Evolutionary conservation across 2,113 vertebrate genomes (phyloP).

Genomic region (Glaucomys volans): DNA sequence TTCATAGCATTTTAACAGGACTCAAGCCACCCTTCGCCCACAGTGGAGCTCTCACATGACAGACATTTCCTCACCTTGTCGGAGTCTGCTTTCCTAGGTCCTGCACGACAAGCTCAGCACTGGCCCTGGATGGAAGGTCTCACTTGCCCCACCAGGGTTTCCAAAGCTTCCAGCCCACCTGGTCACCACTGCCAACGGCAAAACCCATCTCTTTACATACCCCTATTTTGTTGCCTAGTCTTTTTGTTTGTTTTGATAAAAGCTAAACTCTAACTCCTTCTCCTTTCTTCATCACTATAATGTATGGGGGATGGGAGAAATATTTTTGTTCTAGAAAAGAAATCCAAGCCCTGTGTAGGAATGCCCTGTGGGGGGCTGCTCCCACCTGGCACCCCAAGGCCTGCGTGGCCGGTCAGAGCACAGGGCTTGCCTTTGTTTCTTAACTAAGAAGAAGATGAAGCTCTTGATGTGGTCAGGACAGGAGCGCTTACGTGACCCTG

Average conservation of each 20-base stretch:
- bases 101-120: rapidly evolving
- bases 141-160: background rate
- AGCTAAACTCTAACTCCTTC: background rate
- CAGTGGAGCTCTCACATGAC: background rate
- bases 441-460: background rate
- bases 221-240: background rate
- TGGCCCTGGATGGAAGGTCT: background rate
- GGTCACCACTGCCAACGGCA: background rate
- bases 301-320: background rate
- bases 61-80: background rate
- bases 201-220: background rate
- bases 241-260: background rate
- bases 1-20: background rate
- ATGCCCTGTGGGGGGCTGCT: background rate
- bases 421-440: background rate
- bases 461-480: background rate
- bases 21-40: background rate
- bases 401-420: background rate
- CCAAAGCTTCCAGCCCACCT: background rate
- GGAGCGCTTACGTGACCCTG: background rate
- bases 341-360: background rate
- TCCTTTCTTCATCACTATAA: background rate
- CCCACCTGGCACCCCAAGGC: background rate
- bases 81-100: background rate
- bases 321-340: background rate